Conservation (phyloP, 92 coral and sea anemone species). For the Epizoanthus stellaris region DNA sequence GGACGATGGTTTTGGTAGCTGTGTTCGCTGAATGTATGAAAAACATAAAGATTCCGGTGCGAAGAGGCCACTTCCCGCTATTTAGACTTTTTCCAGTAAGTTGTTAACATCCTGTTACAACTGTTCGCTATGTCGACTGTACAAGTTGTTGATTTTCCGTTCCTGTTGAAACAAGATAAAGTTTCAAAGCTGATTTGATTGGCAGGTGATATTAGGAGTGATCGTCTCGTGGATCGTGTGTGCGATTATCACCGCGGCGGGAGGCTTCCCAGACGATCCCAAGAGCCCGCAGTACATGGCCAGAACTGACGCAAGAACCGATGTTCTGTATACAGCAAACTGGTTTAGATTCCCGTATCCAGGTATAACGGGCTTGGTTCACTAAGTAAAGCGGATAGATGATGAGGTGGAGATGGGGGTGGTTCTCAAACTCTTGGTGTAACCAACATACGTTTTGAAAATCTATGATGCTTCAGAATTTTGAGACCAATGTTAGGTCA, state of each 20-base stretch:
- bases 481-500: too few relatives aligned
- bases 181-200: background rate
- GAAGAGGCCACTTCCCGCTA: slow-evolving; percentile 65
- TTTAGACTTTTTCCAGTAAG: slow-evolving; percentile 92
- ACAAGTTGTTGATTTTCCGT: too few relatives aligned
- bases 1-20: slow-evolving; percentile 85
- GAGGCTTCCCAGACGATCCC: slow-evolving; percentile 75
- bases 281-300: slow-evolving; percentile 46
- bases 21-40: slow-evolving; percentile 78
- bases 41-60: slow-evolving; percentile 76
- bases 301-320: too few relatives aligned
- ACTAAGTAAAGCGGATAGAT: too few relatives aligned
- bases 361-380: too few relatives aligned
- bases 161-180: background rate
- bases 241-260: slow-evolving; percentile 84
- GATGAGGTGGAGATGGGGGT: too few relatives aligned
- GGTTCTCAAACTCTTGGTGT: too few relatives aligned
- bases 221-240: slow-evolving; percentile 81
- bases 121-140: background rate
- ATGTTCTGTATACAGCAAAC: too few relatives aligned
- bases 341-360: too few relatives aligned
- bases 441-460: too few relatives aligned
- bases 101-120: background rate
- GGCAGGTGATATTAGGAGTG: slow-evolving; percentile 81
- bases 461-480: too few relatives aligned